Conservation (phyloP, 2,888 invertebrate species). For the Drosophila nigricruria region DNA sequence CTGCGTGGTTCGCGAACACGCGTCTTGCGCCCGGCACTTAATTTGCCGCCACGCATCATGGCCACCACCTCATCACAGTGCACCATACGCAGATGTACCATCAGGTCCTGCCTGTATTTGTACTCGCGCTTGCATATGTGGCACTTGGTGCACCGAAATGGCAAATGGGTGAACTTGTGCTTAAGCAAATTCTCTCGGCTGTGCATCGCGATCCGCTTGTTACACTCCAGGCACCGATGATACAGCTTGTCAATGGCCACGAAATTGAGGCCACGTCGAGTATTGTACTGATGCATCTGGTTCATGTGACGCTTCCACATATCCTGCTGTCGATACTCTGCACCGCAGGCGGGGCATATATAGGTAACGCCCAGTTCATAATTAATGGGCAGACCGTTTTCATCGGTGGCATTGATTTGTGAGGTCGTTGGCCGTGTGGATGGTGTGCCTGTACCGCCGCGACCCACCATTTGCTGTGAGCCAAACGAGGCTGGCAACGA, state of each 20-base stretch:
- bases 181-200: constrained; percentile 82
- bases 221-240: constrained; percentile 80
- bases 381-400: constrained; percentile 69
- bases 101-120: constrained; percentile 82
- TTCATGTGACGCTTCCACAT: constrained; percentile 82
- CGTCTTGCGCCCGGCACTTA: constrained; percentile 64
- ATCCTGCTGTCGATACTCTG: constrained; percentile 77
- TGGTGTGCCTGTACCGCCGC: constrained; percentile 11
- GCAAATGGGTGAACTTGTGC: constrained; percentile 82
- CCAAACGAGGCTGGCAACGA: constrained; percentile 36
- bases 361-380: constrained; percentile 81
- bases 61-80: constrained; percentile 78
- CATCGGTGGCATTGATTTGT: constrained; percentile 74
- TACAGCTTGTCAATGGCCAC: constrained; percentile 80
- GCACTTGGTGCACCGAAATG: constrained; percentile 81
- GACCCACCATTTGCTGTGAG: constrained; percentile 12
- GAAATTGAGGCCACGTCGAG: constrained; percentile 80
- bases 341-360: constrained; percentile 81
- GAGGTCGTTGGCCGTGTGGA: constrained; percentile 61
- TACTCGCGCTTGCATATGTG: constrained; percentile 80
- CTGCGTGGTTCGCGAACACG: constrained; percentile 68
- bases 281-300: constrained; percentile 75
- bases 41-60: constrained; percentile 62
- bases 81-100: constrained; percentile 81
- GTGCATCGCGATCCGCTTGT: constrained; percentile 82